Evolutionary conservation across 2,113 vertebrate species (phyloP).

Genomic region (Saccopteryx bilineata): DNA sequence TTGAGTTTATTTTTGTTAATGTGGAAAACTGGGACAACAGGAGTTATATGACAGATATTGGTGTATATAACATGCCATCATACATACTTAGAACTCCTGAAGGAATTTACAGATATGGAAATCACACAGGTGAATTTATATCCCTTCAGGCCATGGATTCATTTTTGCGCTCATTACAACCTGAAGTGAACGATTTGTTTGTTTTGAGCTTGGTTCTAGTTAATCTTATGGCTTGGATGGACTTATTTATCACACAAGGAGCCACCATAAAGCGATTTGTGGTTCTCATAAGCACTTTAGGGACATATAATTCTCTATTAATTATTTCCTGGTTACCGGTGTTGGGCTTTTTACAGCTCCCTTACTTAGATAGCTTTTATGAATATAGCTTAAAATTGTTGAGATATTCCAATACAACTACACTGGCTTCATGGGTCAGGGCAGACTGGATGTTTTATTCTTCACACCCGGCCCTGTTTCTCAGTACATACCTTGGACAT

Average conservation of each 20-base stretch:
- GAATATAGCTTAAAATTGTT: constrained; percentile 97
- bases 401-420: constrained; percentile 96
- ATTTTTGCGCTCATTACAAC: constrained; percentile 96
- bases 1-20: constrained; percentile 98
- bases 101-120: constrained; percentile 97
- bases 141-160: constrained; percentile 97
- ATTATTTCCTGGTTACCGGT: constrained; percentile 99
- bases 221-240: constrained; percentile 99
- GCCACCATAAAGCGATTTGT: constrained; percentile 98
- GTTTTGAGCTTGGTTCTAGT: constrained; percentile 97
- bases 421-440: constrained; percentile 95
- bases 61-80: constrained; percentile 92
- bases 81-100: constrained; percentile 98
- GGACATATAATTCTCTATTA: constrained; percentile 97
- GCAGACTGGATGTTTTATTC: constrained; percentile 99
- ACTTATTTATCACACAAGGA: constrained; percentile 98
- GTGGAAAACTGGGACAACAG: constrained; percentile 94
- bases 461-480: constrained; percentile 97
- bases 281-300: constrained; percentile 98
- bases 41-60: constrained; percentile 93
- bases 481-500: constrained; percentile 96
- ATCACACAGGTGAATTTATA: constrained; percentile 96
- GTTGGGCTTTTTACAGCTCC: constrained; percentile 96
- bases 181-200: constrained; percentile 98
- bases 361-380: constrained; percentile 96